Evolutionary conservation across 2,888 invertebrate species (phyloP).

Genomic region (Augochlorella aurata): DNA sequence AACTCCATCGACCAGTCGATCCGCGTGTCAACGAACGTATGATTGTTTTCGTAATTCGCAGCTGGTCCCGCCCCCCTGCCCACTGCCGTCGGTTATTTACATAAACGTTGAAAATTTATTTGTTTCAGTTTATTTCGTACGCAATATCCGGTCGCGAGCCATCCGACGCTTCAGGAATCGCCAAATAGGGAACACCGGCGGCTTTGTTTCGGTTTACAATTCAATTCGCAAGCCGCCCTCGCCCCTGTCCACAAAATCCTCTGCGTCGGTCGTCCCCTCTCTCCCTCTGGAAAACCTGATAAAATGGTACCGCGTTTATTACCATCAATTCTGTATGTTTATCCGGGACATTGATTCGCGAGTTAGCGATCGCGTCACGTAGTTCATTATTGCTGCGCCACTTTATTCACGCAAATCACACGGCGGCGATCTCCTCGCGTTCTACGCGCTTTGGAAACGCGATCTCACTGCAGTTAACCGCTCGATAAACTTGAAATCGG

Average conservation of each 20-base stretch:
- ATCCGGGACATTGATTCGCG: slow-evolving; percentile 38
- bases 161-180: slow-evolving; percentile 42
- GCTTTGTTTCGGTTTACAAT: slow-evolving; percentile 59
- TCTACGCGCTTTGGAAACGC: background rate
- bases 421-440: background rate
- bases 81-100: slow-evolving; percentile 35
- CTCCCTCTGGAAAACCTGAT: slow-evolving; percentile 24
- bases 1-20: slow-evolving; percentile 15
- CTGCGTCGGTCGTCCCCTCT: background rate
- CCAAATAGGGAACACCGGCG: slow-evolving; percentile 28
- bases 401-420: background rate
- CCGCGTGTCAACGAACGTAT: slow-evolving; percentile 42
- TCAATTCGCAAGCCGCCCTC: slow-evolving; percentile 34
- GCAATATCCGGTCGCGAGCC: slow-evolving; percentile 37
- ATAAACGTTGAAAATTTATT: slow-evolving; percentile 55
- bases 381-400: slow-evolving; percentile 5
- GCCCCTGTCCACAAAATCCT: background rate
- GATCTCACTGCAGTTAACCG: background rate
- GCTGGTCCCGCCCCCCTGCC: background rate
- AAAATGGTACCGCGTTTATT: slow-evolving; percentile 47
- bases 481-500: slow-evolving; percentile 6
- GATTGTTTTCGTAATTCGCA: slow-evolving; percentile 49
- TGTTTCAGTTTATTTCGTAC: slow-evolving; percentile 53
- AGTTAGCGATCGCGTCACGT: slow-evolving; percentile 19
- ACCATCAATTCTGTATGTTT: slow-evolving; percentile 48